These are phyloP conservation scores for Sinocyclocheilus rhinocerous DNA, from an alignment of 2,113 vertebrate species.

Conservation along the genomic window DNA sequence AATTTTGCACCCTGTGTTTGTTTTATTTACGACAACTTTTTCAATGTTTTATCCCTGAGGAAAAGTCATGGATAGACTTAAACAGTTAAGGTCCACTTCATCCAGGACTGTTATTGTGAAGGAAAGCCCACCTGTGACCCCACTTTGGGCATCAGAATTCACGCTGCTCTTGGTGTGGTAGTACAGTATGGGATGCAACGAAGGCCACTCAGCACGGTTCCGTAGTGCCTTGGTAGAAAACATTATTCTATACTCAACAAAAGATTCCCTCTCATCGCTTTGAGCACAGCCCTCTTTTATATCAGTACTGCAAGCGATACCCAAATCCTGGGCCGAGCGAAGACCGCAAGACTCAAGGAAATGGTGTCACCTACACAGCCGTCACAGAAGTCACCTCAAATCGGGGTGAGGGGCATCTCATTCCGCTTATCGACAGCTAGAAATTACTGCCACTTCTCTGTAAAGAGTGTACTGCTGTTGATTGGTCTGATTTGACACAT, in stretches of 20 bases:
- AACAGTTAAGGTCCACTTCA: background rate
- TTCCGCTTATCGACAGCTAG: constrained; percentile 53
- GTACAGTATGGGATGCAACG: constrained; percentile 32
- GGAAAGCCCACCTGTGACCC: background rate
- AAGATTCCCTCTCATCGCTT: background rate
- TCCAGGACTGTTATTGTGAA: constrained; percentile 10
- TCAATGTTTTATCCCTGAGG: background rate
- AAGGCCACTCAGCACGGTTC: constrained; percentile 65
- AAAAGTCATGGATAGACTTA: background rate
- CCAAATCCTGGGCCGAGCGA: background rate
- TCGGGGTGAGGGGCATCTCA: constrained; percentile 37
- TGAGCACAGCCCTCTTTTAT: background rate
- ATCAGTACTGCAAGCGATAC: background rate
- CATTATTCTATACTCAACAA: constrained; percentile 56
- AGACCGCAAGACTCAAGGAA: background rate
- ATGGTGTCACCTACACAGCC: too few species aligned
- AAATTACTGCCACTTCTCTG: constrained; percentile 71
- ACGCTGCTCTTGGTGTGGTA: constrained; percentile 16
- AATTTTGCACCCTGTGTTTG: background rate
- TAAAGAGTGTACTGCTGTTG: constrained; percentile 67
- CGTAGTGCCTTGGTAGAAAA: constrained; percentile 75
- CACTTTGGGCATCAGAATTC: background rate
- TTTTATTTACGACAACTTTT: background rate
- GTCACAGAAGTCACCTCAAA: constrained; percentile 16
- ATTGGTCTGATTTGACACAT: constrained; percentile 15